Percentiles rank a stretch among this genome's conserved stretches.
Conservation (phyloP, 2,113 vertebrate species). For the Columbina picui region DNA sequence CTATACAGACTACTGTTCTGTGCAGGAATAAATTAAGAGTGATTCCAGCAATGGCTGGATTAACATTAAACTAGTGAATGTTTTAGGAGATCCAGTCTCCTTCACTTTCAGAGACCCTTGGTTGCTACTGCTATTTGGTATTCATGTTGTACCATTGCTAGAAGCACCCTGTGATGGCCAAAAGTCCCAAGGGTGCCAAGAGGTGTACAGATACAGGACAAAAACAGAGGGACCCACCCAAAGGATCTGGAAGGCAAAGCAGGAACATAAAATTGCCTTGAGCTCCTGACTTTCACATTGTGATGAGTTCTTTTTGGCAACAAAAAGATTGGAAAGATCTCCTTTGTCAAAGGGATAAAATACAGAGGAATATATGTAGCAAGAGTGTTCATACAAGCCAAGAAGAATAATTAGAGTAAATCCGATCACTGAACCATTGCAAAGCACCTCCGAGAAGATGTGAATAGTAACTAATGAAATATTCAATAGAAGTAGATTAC, state of each 20-base stretch:
- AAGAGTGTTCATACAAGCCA: neutral
- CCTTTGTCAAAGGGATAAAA: neutral
- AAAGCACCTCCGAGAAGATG: slow-evolving; percentile 1
- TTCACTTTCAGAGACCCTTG: neutral
- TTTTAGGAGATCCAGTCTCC: neutral
- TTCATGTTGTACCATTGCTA: neutral
- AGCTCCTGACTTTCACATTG: neutral
- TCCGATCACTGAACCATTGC: neutral
- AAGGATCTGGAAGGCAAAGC: neutral
- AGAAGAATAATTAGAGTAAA: neutral
- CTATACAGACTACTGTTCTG: neutral
- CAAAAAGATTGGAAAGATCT: neutral
- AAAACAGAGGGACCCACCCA: neutral
- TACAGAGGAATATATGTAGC: neutral
- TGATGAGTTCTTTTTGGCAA: neutral
- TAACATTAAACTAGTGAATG: neutral
- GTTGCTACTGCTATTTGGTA: neutral
- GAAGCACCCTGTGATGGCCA: neutral
- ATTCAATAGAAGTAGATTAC: slow-evolving; percentile 13
- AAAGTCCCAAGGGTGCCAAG: neutral
- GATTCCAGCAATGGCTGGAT: neutral
- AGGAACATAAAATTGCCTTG: neutral
- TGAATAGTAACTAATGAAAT: slow-evolving; percentile 6
- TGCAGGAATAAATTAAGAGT: neutral
- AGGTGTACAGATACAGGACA: fast-evolving